Evolutionary conservation across 2,888 invertebrate species (phyloP), one percentile per base, ranked within the genome.

Genomic region (Galerucella calmariensis): DNA sequence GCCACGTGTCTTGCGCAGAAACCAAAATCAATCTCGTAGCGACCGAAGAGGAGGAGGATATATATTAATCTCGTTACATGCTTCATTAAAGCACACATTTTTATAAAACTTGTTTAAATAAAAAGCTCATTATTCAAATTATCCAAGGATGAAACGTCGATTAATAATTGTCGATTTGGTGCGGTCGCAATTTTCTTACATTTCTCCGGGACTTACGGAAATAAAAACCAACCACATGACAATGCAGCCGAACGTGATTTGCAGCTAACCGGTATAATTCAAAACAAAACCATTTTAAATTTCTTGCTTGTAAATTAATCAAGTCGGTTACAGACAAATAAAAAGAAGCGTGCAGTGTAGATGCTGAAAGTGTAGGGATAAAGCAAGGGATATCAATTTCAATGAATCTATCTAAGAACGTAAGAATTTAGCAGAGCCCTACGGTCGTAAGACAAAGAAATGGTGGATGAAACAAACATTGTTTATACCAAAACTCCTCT

Each of bases 171-270:
- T 41, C 41, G 62, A 62, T 62, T 62, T 44, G 16, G 46, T 56
- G 56, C 20, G 63, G 53, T 71, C 41, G 58, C 27, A n/a, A 46
- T 65, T 71, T 71, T 62, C 48, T 12, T 65, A 41, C 56, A 46
- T 71, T 71, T 71, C 71, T 53, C 56, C 65, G 1, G 16, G 41
- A 65, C 48, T 65, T 53, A 71, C 63, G 71, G 62, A 71, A 71
- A 71, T 69, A 65, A 41, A 62, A 62, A 20, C 14, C 12, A 20
- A 65, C 67, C 20, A 56, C 67, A 61, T 16, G 61, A 3, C 56
- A 65, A 56, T 65, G 56, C n/a, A 62, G 58, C 62, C 51, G 8
- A 65, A 71, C 53, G 71, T 56, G 71, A 65, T 65, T 71, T 71
- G 65, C 27, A 65, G 71, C 56, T 8, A 6, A 65, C 63, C 46